Evolutionary conservation across 2,797 vertebrate genomes (phyloP).

Genomic region (Molossus alvarezi): DNA sequence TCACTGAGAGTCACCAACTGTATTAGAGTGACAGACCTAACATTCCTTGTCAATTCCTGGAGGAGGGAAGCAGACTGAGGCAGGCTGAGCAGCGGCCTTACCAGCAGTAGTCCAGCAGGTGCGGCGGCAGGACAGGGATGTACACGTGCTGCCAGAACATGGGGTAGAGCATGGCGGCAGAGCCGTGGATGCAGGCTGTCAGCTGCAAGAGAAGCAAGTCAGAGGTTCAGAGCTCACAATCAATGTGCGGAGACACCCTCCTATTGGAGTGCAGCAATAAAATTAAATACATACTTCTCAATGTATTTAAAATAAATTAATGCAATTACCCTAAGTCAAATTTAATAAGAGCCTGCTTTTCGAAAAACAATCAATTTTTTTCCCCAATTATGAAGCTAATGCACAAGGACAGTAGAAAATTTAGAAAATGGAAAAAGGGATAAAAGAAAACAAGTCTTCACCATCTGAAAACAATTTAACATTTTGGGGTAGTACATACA

Average conservation of each 20-base stretch:
- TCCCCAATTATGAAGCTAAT: background rate
- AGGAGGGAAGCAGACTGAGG: background rate
- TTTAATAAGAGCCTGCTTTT: constrained; percentile 42
- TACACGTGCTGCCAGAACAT: constrained; percentile 99
- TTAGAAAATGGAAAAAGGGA: constrained; percentile 48
- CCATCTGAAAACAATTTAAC: constrained; percentile 57
- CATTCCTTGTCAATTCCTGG: no score
- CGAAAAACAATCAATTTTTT: background rate
- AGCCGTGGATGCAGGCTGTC: constrained; percentile 99
- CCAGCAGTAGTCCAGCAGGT: constrained; percentile 99
- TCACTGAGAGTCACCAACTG: background rate
- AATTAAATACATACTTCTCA: background rate
- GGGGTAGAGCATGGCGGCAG: constrained; percentile 97
- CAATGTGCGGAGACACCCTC: background rate
- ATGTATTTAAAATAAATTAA: constrained; percentile 21
- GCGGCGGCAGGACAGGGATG: constrained; percentile 98
- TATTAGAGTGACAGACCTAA: background rate
- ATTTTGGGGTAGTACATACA: constrained; percentile 1
- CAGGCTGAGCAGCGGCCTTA: constrained; percentile 88
- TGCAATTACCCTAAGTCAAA: background rate
- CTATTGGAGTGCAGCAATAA: background rate
- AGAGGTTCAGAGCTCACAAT: constrained; percentile 19
- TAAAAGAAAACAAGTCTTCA: background rate
- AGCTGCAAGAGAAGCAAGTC: constrained; percentile 91
- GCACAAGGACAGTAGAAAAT: background rate